Percentiles rank a stretch among this genome's conserved stretches.
Conservation (phyloP, 2,797 vertebrate species). For the Psittacula echo region DNA sequence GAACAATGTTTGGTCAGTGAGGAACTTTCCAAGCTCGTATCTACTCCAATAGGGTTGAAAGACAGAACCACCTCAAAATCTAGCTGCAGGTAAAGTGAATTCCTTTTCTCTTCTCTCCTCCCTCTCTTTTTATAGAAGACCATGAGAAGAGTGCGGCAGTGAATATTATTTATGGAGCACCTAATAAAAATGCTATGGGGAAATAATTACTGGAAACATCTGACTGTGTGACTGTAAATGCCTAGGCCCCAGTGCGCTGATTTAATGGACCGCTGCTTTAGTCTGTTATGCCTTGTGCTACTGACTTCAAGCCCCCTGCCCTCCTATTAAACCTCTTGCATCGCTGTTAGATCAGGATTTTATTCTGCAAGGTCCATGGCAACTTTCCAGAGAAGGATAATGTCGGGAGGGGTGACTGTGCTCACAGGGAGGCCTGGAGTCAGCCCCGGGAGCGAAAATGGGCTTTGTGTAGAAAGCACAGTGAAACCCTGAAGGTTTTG, state of each 20-base stretch:
- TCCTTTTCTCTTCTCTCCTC: constrained; percentile 40
- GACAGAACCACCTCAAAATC: not conserved
- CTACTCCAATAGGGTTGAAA: not conserved
- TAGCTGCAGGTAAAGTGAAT: not conserved
- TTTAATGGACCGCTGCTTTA: constrained; percentile 72
- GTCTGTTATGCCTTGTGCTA: constrained; percentile 66
- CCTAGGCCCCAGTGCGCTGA: constrained; percentile 66
- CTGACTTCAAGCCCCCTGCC: constrained; percentile 52
- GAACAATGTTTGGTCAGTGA: fast-evolving
- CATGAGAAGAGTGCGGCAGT: constrained; percentile 64
- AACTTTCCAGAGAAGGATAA: constrained; percentile 56
- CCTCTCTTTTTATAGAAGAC: not conserved
- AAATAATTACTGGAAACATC: constrained; percentile 82
- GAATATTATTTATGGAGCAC: constrained; percentile 81
- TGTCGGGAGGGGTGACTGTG: constrained; percentile 26
- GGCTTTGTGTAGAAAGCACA: not conserved
- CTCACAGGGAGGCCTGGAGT: constrained; percentile 37
- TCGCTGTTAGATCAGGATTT: not conserved
- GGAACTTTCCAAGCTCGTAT: not conserved
- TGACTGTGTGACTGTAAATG: constrained; percentile 80
- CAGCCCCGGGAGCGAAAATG: not conserved
- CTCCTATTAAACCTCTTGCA: constrained; percentile 51
- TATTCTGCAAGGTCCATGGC: constrained; percentile 46
- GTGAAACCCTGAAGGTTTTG: not conserved
- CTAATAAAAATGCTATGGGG: constrained; percentile 80